A percentile compares a stretch with the other conserved stretches of the same genome.
Evolutionary conservation across 2,797 vertebrate genomes (phyloP).

Genomic region (Squalus acanthias): DNA sequence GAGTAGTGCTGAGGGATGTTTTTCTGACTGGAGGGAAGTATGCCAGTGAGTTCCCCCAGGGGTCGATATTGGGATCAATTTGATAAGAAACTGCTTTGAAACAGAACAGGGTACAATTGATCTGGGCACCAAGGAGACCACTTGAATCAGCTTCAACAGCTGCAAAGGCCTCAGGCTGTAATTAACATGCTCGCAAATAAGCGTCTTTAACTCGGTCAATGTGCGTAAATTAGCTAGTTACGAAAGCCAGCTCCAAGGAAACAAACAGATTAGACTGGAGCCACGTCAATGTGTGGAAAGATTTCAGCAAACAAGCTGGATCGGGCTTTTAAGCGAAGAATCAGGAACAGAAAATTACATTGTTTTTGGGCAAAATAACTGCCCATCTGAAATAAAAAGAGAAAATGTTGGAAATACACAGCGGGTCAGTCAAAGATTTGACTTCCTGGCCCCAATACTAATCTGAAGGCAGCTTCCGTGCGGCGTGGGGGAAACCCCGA

Average conservation of each 20-base stretch:
- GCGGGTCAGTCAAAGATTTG: background rate
- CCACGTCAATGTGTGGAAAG: background rate
- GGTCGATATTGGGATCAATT: background rate
- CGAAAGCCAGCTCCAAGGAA: background rate
- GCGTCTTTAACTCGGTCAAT: background rate
- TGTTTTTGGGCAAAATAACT: background rate
- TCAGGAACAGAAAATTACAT: background rate
- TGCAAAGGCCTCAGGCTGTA: background rate
- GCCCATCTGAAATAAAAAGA: background rate
- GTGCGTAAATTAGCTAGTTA: background rate
- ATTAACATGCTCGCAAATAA: slow-evolving; percentile 16
- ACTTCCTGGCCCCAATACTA: background rate
- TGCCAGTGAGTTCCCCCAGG: too few relatives aligned
- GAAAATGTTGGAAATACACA: background rate
- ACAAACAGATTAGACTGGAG: background rate
- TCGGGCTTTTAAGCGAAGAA: background rate
- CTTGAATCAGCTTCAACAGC: background rate
- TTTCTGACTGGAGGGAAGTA: too few relatives aligned
- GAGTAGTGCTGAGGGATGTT: too few relatives aligned
- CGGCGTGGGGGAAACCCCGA: too few relatives aligned
- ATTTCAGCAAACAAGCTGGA: background rate
- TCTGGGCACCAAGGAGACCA: background rate
- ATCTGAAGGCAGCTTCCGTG: background rate
- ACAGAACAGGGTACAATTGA: background rate
- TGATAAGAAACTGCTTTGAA: background rate